phyloP scores from a whole-genome alignment of 2,113 vertebrate genomes.

The Uria lomvia region DNA sequence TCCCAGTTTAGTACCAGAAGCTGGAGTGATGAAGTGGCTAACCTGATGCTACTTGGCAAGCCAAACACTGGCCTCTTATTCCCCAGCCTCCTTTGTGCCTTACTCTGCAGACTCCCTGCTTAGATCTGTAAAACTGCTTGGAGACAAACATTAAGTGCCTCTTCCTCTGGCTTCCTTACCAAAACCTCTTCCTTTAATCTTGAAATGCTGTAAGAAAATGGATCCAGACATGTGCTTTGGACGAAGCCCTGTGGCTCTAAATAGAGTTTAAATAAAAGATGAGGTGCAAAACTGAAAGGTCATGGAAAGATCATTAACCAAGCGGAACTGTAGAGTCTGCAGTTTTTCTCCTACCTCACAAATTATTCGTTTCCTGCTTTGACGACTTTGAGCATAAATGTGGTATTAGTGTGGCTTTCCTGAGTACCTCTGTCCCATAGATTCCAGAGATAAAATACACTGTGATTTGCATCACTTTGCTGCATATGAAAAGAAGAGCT shows the following conservation, averaged over 20 bases:
- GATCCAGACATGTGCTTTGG: not conserved
- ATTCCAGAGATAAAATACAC: not conserved
- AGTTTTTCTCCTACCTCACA: not conserved
- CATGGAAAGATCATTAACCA: constrained; percentile 16
- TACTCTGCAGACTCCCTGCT: not conserved
- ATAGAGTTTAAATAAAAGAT: constrained; percentile 44
- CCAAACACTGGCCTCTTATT: not conserved
- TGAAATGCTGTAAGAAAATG: not conserved
- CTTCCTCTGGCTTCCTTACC: not conserved
- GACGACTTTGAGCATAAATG: not conserved
- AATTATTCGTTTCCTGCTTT: constrained; percentile 27
- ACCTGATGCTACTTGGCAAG: not conserved
- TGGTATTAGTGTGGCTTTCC: not conserved
- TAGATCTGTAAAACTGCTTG: not conserved
- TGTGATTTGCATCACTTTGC: not conserved
- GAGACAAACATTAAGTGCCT: not conserved
- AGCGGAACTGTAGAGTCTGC: not conserved
- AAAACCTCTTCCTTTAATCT: not conserved
- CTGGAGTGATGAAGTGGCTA: not conserved
- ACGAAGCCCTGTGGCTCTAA: not conserved
- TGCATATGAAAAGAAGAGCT: not conserved
- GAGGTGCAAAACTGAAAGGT: constrained; percentile 17
- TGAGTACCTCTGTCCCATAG: not conserved
- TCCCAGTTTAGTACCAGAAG: not conserved
- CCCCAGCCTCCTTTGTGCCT: not conserved